Evolutionary conservation across 2,797 vertebrate species (phyloP), one percentile per base, ranked within the genome.

Genomic region (Alosa sapidissima): DNA sequence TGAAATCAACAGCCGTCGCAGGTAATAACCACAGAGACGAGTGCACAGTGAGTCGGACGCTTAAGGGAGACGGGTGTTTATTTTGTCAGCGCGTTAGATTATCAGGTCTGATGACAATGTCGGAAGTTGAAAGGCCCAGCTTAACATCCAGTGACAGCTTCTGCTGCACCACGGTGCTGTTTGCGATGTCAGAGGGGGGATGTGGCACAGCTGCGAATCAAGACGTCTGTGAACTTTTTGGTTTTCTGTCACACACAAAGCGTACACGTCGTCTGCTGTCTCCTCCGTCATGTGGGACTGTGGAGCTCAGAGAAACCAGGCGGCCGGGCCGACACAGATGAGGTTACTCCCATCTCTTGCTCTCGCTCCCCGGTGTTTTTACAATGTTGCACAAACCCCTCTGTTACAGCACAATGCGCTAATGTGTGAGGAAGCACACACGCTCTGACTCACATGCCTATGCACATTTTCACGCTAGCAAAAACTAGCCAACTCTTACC

Each of bases 61-160:
- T 72, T 78, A 47, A 78, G 72, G 72, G 41, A 47, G 36, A 21
- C 36, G 3, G 3, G 11, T 72, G 16, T 78, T 78, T 78, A 19
- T 78, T 19, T 9, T 62, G 58, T 62, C 58, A 62, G 58, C n/a
- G n/a, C n/a, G 58, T 62, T 62, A 62, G 6, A 62, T 78, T 78
- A 47, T 78, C 14, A 0, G 41, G 36, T 78, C 36, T 78, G 72
- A 78, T 45, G 41, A 47, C 72, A 19, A 8, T 21, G 41, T 41
- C 19, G 14, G 72, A 78, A 47, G 36, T 45, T 45, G 19, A 47
- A 78, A 78, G 41, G 36, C 5, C 72, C 72, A 47, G 14, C 36
- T 78, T 78, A 78, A 78, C 72, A 47, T 8, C 4, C 72, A 3
- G 41, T 47, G 72, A 47, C 72, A 21, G 41, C 41, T 47, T 19